phyloP scores from a whole-genome alignment of 2,888 invertebrate genomes.

The Leucophora obtusa region DNA sequence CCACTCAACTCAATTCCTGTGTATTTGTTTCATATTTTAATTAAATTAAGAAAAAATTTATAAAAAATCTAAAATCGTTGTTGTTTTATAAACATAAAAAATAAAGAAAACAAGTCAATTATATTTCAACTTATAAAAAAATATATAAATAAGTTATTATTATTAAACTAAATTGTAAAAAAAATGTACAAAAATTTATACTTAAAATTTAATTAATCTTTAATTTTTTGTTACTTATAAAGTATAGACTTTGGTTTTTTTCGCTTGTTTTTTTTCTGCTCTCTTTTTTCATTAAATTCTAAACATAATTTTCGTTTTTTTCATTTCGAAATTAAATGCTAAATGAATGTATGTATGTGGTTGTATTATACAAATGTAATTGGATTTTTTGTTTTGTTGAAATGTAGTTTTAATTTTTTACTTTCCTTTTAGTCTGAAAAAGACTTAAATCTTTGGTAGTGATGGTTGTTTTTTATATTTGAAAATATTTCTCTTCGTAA shows the following conservation, averaged over 20 bases:
- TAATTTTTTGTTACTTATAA: constrained; percentile 55
- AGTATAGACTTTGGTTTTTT: constrained; percentile 65
- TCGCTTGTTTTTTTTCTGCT: constrained; percentile 66
- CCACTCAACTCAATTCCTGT: constrained; percentile 59
- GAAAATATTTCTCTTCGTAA: constrained; percentile 40
- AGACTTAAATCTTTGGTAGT: constrained; percentile 61
- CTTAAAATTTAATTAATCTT: constrained; percentile 41
- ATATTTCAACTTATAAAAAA: constrained; percentile 26
- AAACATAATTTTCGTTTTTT: constrained; percentile 59
- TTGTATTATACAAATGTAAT: constrained; percentile 63
- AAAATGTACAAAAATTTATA: constrained; percentile 57
- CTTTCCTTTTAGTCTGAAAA: constrained; percentile 56
- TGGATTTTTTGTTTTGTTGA: constrained; percentile 53
- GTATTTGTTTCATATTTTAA: constrained; percentile 19
- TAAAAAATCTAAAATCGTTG: constrained; percentile 1
- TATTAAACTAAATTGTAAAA: constrained; percentile 38
- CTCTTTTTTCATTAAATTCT: constrained; percentile 53
- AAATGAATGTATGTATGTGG: constrained; percentile 58
- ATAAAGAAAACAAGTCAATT: neutral
- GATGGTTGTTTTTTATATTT: constrained; percentile 40
- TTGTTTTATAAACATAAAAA: constrained; percentile 25
- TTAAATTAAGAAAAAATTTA: neutral
- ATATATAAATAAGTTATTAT: constrained; percentile 55
- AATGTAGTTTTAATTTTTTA: constrained; percentile 43
- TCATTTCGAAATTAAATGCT: constrained; percentile 51